Percentiles rank a stretch among this genome's conserved stretches.
Evolutionary conservation across 2,113 vertebrate genomes (phyloP).

Genomic region (Podarcis raffonei): DNA sequence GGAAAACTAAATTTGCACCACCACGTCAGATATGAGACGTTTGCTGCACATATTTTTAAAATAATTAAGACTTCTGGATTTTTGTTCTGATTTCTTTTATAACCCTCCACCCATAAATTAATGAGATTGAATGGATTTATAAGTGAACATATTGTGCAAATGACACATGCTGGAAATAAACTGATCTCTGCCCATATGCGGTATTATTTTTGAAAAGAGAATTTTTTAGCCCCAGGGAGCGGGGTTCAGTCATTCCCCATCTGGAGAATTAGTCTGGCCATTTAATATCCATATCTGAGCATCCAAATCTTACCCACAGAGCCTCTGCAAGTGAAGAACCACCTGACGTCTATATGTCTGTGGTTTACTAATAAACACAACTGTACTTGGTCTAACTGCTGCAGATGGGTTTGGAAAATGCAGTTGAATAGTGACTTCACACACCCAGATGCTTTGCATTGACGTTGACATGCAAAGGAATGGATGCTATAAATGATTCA

Average conservation of each 20-base stretch:
- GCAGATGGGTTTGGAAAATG: not conserved
- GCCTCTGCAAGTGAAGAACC: not conserved
- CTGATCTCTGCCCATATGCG: not conserved
- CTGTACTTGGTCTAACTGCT: not conserved
- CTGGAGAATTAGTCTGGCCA: not conserved
- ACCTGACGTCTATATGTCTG: not conserved
- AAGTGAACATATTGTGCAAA: not conserved
- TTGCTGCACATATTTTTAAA: not conserved
- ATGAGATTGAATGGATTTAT: not conserved
- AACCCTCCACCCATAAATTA: not conserved
- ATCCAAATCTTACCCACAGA: not conserved
- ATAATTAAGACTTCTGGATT: not conserved
- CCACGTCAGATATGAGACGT: not conserved
- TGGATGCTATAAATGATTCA: not conserved
- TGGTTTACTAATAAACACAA: not conserved
- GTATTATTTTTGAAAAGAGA: not conserved
- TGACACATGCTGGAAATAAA: not conserved
- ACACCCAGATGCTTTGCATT: too few species aligned
- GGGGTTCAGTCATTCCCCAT: not conserved
- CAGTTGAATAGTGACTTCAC: not conserved
- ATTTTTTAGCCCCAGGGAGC: not conserved
- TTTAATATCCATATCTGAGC: not conserved
- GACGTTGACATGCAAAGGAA: not conserved
- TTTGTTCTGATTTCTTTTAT: too few species aligned
- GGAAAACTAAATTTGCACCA: conserved; percentile 14